phyloP scores from a whole-genome alignment of 1,140 invertebrate genomes.

The Solenopsis invicta region DNA sequence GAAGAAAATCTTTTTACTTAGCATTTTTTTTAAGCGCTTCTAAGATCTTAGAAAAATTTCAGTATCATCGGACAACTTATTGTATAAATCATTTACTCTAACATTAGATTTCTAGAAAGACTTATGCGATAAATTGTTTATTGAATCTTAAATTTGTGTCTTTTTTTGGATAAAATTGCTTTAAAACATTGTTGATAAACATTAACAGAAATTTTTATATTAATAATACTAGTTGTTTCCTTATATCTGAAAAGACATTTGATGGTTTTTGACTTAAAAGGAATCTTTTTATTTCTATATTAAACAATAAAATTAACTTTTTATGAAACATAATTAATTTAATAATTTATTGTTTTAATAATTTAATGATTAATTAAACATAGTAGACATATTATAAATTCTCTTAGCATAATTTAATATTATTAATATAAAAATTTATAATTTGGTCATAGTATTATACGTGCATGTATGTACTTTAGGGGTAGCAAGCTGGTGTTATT shows the following conservation, averaged over 20 bases:
- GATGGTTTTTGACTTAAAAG: not conserved
- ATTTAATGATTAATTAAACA: not conserved
- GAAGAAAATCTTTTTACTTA: slow-evolving; percentile 35
- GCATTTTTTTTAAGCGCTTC: slow-evolving; percentile 24
- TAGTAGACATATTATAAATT: not conserved
- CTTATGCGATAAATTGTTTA: not conserved
- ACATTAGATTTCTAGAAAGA: not conserved
- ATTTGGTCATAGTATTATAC: not conserved
- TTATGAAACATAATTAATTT: not conserved
- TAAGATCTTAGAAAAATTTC: not conserved
- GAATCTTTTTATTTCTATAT: not conserved
- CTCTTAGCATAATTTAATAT: not conserved
- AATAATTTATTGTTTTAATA: not conserved
- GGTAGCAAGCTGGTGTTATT: too few relatives aligned
- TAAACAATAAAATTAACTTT: not conserved
- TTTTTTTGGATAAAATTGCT: not conserved
- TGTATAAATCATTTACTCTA: not conserved
- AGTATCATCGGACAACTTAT: slow-evolving; percentile 1
- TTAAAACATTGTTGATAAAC: not conserved
- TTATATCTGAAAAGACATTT: too few relatives aligned
- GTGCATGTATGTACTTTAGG: too few relatives aligned
- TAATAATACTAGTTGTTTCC: too few relatives aligned
- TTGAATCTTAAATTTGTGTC: not conserved
- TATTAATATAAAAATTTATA: not conserved
- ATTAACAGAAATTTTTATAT: too few relatives aligned